phyloP scores from a whole-genome alignment of 2,113 vertebrate genomes.

The Montifringilla adamsi region DNA sequence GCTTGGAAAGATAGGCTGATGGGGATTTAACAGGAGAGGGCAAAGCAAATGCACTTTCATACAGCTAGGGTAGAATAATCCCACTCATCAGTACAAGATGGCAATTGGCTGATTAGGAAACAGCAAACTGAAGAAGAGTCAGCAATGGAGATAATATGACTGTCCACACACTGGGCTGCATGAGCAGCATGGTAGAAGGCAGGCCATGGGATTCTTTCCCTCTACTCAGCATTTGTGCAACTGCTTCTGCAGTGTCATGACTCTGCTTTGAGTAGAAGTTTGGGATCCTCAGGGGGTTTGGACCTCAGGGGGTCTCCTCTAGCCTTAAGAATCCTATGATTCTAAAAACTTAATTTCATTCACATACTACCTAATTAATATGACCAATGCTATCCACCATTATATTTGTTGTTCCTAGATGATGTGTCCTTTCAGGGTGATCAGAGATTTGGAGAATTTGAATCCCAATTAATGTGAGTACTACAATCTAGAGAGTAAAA shows the following conservation, averaged over 20 bases:
- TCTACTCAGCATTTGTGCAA: neutral
- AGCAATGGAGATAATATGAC: neutral
- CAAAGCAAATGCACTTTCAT: neutral
- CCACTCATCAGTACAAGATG: neutral
- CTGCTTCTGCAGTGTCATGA: neutral
- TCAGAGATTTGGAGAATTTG: neutral
- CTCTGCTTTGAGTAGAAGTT: neutral
- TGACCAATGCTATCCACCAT: neutral
- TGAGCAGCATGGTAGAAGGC: neutral
- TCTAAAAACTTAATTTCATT: neutral
- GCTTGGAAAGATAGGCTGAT: neutral
- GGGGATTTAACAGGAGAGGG: neutral
- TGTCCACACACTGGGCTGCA: neutral
- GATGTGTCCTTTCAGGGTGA: neutral
- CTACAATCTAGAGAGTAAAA: neutral
- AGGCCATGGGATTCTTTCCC: neutral
- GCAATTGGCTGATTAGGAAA: neutral
- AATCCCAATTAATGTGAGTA: neutral
- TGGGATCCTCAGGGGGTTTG: no score
- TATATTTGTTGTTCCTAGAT: neutral
- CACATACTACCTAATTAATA: neutral
- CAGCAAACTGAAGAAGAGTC: neutral
- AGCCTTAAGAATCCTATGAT: neutral
- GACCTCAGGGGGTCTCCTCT: neutral
- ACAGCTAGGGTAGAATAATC: neutral